A percentile compares a stretch with the other conserved stretches of the same genome.
These are phyloP conservation scores for Sebastes oblongus DNA, from an alignment of 2,797 vertebrate genomes.

Conservation along the genomic window DNA sequence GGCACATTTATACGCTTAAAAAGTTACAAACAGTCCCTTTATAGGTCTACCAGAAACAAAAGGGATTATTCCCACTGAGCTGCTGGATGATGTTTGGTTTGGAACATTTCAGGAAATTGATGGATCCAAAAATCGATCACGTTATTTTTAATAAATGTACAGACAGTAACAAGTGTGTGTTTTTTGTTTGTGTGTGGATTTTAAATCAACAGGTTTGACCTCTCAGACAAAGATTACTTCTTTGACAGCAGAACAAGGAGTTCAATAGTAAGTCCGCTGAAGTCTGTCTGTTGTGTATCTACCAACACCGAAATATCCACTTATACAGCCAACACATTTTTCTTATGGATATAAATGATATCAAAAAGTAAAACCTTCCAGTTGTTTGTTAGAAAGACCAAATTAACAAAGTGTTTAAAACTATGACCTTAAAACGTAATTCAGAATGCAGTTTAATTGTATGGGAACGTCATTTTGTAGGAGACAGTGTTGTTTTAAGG, in stretches of 20 bases:
- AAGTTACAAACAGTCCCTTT: no score
- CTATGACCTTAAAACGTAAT: neutral
- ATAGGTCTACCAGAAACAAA: neutral
- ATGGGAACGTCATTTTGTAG: no score
- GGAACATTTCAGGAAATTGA: neutral
- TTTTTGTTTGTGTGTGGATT: slow-evolving; percentile 14
- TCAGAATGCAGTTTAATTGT: no score
- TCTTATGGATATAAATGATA: neutral
- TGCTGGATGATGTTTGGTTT: neutral
- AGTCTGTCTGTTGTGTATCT: neutral
- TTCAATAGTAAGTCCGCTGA: slow-evolving; percentile 90
- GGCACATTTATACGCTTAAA: no score
- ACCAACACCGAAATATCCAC: neutral
- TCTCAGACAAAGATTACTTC: slow-evolving; percentile 95
- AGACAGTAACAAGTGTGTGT: neutral
- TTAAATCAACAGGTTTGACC: slow-evolving; percentile 88
- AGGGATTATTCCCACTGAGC: neutral
- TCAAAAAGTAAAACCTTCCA: neutral
- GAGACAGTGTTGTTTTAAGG: no score
- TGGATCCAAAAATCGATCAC: neutral
- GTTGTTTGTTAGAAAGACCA: neutral
- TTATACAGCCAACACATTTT: neutral
- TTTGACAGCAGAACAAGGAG: slow-evolving; percentile 98
- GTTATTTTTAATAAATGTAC: neutral
- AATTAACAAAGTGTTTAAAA: neutral